phyloP scores from a whole-genome alignment of 2,797 vertebrate genomes.

The Amblyraja radiata region DNA sequence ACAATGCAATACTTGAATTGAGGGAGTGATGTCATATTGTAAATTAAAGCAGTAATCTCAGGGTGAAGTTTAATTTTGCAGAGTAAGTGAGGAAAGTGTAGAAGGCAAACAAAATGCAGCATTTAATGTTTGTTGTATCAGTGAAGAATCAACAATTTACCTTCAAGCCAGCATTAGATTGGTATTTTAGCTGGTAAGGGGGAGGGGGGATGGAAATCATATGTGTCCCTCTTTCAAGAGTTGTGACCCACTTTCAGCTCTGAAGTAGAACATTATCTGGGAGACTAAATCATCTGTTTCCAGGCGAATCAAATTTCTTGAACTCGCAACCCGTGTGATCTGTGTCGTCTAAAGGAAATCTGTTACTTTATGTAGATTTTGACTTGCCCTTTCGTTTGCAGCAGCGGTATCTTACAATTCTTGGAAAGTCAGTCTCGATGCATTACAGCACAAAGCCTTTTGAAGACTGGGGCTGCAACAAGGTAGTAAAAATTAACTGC shows the following conservation, averaged over 20 bases:
- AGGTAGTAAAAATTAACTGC: not conserved
- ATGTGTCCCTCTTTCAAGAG: constrained; percentile 9
- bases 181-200: not conserved
- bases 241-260: constrained; percentile 19
- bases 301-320: constrained; percentile 4
- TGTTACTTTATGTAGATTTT: not conserved
- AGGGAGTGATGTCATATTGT: too few species aligned
- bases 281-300: constrained; percentile 21
- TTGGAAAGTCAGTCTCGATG: constrained; percentile 62
- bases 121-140: not conserved
- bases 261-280: constrained; percentile 18
- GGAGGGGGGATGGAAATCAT: not conserved
- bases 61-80: not conserved
- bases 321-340: not conserved
- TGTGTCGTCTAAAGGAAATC: not conserved
- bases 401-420: constrained; percentile 70
- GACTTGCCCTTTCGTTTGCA: constrained; percentile 48
- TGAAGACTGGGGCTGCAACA: constrained; percentile 36
- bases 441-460: constrained; percentile 50
- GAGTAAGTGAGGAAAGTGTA: not conserved
- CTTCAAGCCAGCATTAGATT: not conserved
- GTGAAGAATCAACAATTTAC: constrained; percentile 17
- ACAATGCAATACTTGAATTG: not conserved
- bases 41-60: not conserved
- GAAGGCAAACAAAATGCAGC: not conserved